Conservation (phyloP, 2,113 vertebrate genomes). For the Rhinolophus sinicus region DNA sequence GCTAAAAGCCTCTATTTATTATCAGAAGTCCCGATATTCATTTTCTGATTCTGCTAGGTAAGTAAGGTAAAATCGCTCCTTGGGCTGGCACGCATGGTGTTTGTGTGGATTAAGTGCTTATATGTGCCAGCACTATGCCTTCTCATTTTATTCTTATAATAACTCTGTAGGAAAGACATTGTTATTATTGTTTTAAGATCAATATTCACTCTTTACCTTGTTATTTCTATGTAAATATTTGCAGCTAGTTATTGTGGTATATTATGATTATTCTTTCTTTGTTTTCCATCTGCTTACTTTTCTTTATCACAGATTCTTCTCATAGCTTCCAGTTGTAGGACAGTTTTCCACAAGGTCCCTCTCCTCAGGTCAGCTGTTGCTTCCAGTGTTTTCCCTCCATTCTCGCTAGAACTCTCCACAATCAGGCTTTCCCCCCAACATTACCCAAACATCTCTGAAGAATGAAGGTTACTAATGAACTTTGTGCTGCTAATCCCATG, state of each 20-base stretch:
- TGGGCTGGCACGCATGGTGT: neutral
- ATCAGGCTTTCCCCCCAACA: neutral
- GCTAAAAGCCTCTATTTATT: neutral
- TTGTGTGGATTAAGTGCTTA: neutral
- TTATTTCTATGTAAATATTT: neutral
- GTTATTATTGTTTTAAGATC: neutral
- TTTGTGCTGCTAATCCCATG: neutral
- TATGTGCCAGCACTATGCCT: neutral
- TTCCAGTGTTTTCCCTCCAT: neutral
- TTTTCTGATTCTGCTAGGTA: neutral
- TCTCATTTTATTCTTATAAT: neutral
- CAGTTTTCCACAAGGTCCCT: neutral
- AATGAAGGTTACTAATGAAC: neutral
- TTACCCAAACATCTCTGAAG: neutral
- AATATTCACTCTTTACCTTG: neutral
- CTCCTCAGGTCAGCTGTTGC: neutral
- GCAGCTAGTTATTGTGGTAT: neutral
- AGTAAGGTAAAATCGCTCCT: neutral
- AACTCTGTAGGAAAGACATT: neutral
- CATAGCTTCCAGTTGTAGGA: neutral
- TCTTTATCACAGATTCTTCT: neutral
- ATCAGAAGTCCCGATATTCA: neutral
- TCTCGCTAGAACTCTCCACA: neutral
- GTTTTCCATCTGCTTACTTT: neutral
- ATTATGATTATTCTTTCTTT: neutral